These are phyloP conservation scores for Nephila pilipes DNA, from an alignment of 1,140 invertebrate species.

Conservation along the genomic window DNA sequence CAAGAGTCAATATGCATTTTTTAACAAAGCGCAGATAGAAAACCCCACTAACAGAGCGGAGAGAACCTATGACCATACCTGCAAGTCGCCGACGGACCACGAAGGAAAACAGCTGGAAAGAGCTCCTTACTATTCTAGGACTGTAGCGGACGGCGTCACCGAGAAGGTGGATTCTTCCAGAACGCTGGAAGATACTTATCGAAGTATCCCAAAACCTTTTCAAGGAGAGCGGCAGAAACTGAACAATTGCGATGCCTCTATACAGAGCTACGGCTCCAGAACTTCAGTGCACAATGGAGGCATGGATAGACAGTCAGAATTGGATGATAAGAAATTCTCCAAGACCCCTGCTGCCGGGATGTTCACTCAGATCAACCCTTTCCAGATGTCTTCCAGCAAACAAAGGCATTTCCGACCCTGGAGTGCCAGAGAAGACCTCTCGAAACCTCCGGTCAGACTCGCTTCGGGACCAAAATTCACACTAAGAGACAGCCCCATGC, in stretches of 20 bases:
- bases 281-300: slow-evolving; percentile 10
- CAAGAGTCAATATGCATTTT: background rate
- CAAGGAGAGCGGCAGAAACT: slow-evolving; percentile 16
- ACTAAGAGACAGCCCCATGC: background rate
- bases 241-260: slow-evolving; percentile 7
- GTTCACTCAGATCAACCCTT: slow-evolving; percentile 74
- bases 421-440: background rate
- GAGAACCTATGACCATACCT: background rate
- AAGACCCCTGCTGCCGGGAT: slow-evolving; percentile 59
- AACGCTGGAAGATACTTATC: background rate
- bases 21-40: background rate
- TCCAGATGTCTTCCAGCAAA: slow-evolving; percentile 44
- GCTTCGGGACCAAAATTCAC: background rate
- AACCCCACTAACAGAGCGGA: background rate
- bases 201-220: background rate
- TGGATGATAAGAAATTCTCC: background rate
- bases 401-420: slow-evolving; percentile 4
- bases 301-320: background rate
- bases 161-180: background rate
- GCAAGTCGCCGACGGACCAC: background rate
- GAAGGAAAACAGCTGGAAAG: background rate
- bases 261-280: background rate
- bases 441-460: too few species aligned
- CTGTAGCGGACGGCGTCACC: background rate
- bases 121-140: background rate